Evolutionary conservation across 2,888 invertebrate genomes (phyloP).

Genomic region (Parnassius glacialis): DNA sequence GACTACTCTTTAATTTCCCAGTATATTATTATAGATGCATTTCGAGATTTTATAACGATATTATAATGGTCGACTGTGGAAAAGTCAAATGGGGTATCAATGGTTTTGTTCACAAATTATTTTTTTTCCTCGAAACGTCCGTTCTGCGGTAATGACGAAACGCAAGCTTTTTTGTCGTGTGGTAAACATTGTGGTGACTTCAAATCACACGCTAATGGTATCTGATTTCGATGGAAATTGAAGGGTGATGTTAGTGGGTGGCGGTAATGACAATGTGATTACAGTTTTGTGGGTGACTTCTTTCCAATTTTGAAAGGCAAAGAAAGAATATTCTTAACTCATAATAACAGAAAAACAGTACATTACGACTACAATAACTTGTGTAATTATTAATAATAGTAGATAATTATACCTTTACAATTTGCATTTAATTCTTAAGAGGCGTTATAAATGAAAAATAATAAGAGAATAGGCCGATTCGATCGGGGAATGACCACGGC

Average conservation of each 20-base stretch:
- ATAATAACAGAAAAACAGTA: too few relatives aligned
- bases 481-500: too few relatives aligned
- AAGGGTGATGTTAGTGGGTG: not conserved
- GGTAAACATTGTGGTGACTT: constrained; percentile 22
- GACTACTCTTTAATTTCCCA: constrained; percentile 15
- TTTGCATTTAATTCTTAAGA: too few relatives aligned
- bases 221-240: constrained; percentile 16
- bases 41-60: constrained; percentile 18
- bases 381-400: too few relatives aligned
- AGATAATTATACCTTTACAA: too few relatives aligned
- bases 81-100: constrained; percentile 16
- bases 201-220: constrained; percentile 19
- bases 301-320: not conserved
- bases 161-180: constrained; percentile 5
- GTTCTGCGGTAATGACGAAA: constrained; percentile 16
- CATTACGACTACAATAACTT: too few relatives aligned
- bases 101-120: constrained; percentile 22
- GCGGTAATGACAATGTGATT: not conserved
- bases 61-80: constrained; percentile 18
- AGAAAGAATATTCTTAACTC: too few relatives aligned
- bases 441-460: too few relatives aligned
- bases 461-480: too few relatives aligned
- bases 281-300: not conserved
- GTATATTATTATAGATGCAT: constrained; percentile 16
- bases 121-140: constrained; percentile 19